Percentiles rank a stretch among this genome's conserved stretches.
These are phyloP conservation scores for Ricordea florida DNA, from an alignment of 92 coral and sea anemone genomes.

Conservation along the genomic window DNA sequence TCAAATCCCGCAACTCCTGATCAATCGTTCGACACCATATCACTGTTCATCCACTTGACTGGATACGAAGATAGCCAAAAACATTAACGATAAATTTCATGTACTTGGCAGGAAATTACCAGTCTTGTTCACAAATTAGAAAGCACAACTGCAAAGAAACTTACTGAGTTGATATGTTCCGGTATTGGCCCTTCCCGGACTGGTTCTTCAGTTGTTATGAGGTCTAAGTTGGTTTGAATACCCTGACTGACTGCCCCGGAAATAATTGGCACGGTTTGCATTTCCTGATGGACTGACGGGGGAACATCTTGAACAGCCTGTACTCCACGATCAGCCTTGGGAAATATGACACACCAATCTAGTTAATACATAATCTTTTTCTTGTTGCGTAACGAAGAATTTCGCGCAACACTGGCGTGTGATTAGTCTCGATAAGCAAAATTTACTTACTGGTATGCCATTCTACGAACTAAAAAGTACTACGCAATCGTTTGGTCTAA, in stretches of 20 bases:
- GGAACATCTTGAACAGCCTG: constrained; percentile 1
- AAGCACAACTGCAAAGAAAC: background rate
- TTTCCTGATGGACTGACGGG: background rate
- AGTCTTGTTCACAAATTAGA: background rate
- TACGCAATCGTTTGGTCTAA: too few relatives aligned
- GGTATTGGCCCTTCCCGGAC: constrained; percentile 76
- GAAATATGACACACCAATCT: background rate
- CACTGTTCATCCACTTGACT: too few relatives aligned
- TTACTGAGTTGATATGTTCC: constrained; percentile 74
- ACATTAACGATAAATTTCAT: too few relatives aligned
- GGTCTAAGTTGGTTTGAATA: constrained; percentile 67
- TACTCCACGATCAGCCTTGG: constrained; percentile 5
- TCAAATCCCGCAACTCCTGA: too few relatives aligned
- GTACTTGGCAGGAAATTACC: too few relatives aligned
- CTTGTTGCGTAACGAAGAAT: too few relatives aligned
- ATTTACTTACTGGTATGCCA: too few relatives aligned
- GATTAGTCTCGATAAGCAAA: too few relatives aligned
- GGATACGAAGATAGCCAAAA: too few relatives aligned
- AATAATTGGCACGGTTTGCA: background rate
- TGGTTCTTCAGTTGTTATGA: constrained; percentile 57
- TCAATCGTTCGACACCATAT: too few relatives aligned
- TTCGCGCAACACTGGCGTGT: too few relatives aligned
- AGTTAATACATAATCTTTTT: background rate
- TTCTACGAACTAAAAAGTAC: too few relatives aligned
- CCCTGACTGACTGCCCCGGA: constrained; percentile 38